Percentiles rank a stretch among this genome's conserved stretches.
phyloP scores from a whole-genome alignment of 2,797 vertebrate genomes.

The Adrianichthys oophorus region DNA sequence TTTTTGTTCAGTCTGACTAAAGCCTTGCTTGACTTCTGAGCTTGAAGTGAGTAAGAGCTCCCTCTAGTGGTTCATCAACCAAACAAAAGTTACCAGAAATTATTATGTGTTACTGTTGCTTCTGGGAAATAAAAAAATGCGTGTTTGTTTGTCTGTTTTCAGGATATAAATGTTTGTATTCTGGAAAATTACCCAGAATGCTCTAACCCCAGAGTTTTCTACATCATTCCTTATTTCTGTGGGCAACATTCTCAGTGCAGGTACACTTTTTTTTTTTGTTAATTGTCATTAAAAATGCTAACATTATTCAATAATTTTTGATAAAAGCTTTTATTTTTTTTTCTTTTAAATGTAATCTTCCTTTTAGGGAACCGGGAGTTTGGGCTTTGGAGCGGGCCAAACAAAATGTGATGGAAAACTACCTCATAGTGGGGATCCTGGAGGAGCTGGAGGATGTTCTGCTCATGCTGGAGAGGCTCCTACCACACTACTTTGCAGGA shows the following conservation, averaged over 20 bases:
- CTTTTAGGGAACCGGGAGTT: constrained; percentile 89
- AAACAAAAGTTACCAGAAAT: too few species aligned
- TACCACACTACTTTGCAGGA: constrained; percentile 98
- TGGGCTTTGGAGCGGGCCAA: constrained; percentile 98
- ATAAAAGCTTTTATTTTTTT: not conserved
- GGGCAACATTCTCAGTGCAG: constrained; percentile 99
- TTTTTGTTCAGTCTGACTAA: not conserved
- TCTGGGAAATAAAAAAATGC: not conserved
- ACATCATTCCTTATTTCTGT: constrained; percentile 99
- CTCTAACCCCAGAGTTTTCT: constrained; percentile 95
- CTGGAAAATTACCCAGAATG: constrained; percentile 97
- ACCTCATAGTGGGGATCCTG: constrained; percentile 95
- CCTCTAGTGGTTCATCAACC: constrained; percentile 50
- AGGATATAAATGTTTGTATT: constrained; percentile 99
- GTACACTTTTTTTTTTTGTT: constrained; percentile 57
- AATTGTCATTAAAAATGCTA: not conserved
- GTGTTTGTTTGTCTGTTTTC: not conserved
- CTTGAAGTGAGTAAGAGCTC: constrained; percentile 10
- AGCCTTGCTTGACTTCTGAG: not conserved
- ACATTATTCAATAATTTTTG: not conserved
- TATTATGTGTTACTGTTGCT: not conserved
- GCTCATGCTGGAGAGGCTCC: constrained; percentile 94
- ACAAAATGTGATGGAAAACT: constrained; percentile 94
- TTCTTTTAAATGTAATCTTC: too few species aligned
- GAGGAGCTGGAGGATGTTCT: constrained; percentile 99